Percentiles rank a stretch among this genome's conserved stretches.
phyloP scores from a whole-genome alignment of 2,113 vertebrate species.

The Pogona vitticeps region DNA sequence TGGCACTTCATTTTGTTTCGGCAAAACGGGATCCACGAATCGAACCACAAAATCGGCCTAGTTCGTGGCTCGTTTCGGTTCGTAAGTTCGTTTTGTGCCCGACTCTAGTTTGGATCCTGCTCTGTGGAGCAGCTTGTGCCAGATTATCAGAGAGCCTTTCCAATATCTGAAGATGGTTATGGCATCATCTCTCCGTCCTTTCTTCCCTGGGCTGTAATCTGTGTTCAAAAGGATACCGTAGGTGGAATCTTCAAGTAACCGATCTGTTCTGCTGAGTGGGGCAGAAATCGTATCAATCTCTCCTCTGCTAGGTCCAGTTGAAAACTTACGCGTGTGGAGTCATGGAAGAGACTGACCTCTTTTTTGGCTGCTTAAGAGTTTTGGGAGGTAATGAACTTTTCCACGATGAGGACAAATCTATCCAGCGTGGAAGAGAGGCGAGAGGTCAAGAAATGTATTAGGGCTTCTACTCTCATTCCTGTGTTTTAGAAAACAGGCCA shows the following conservation, averaged over 20 bases:
- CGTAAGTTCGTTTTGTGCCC: too few relatives aligned
- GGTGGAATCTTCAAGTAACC: neutral
- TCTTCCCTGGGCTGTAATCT: too few relatives aligned
- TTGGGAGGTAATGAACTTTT: neutral
- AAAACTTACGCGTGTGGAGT: fast-evolving
- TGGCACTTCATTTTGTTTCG: too few relatives aligned
- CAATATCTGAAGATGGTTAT: too few relatives aligned
- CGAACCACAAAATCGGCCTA: too few relatives aligned
- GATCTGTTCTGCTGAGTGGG: neutral
- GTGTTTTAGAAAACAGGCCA: neutral
- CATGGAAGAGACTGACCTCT: neutral
- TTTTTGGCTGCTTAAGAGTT: neutral
- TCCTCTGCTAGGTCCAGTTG: neutral
- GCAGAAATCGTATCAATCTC: neutral
- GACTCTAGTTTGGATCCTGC: too few relatives aligned
- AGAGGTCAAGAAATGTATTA: neutral
- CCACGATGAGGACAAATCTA: fast-evolving
- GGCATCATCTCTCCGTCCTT: too few relatives aligned
- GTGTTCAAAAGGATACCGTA: neutral
- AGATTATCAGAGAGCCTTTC: too few relatives aligned
- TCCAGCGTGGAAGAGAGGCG: neutral
- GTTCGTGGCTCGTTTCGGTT: too few relatives aligned
- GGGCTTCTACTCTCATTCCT: neutral
- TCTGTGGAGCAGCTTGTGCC: too few relatives aligned
- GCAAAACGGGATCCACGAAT: too few relatives aligned